Percentiles rank a stretch among this genome's conserved stretches.
phyloP scores from a whole-genome alignment of 2,888 invertebrate genomes.

The Eupithecia subfuscata region DNA sequence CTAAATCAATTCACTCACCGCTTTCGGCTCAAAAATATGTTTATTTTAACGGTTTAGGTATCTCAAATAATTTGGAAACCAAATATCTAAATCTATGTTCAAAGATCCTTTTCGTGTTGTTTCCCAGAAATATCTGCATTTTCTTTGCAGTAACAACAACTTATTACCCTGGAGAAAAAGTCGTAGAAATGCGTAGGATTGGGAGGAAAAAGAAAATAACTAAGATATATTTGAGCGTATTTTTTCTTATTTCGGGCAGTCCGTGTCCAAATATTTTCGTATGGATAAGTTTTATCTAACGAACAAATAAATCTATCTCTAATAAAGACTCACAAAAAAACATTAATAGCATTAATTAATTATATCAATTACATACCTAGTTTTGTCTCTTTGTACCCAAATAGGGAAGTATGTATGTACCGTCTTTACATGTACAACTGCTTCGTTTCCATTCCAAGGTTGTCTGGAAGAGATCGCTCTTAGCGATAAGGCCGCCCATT shows the following conservation, averaged over 20 bases:
- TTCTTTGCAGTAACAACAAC: neutral
- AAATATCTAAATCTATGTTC: neutral
- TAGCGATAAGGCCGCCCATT: too few relatives aligned
- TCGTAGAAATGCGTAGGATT: neutral
- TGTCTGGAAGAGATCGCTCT: too few relatives aligned
- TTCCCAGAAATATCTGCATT: neutral
- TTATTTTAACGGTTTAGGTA: too few relatives aligned
- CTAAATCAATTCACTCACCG: too few relatives aligned
- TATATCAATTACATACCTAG: neutral
- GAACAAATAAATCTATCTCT: neutral
- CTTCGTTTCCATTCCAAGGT: too few relatives aligned
- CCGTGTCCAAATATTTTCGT: neutral
- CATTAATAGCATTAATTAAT: neutral
- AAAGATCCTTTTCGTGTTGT: neutral
- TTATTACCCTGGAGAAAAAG: conserved; percentile 1
- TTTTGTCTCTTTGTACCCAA: neutral
- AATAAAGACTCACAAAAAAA: neutral
- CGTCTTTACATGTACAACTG: too few relatives aligned
- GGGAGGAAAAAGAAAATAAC: neutral
- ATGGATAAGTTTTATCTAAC: neutral
- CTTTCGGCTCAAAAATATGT: too few relatives aligned
- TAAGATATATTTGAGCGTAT: neutral
- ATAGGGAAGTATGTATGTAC: too few relatives aligned
- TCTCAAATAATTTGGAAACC: neutral
- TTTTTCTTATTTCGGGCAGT: neutral